Conservation (phyloP, 2,888 invertebrate genomes). For the Acrobasis repandana region DNA sequence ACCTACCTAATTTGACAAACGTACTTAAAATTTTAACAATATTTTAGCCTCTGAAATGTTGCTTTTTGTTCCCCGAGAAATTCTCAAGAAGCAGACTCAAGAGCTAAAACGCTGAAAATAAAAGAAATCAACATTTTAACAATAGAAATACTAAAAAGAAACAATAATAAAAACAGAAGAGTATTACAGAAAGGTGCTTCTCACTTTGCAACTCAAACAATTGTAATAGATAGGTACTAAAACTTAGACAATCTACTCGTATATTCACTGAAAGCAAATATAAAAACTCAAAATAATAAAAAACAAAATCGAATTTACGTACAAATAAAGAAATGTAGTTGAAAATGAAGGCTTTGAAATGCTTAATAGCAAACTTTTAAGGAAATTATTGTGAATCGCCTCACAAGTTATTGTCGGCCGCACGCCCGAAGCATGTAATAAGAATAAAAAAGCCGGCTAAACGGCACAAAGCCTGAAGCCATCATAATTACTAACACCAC, state of each 20-base stretch:
- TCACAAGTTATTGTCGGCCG: conserved; percentile 45
- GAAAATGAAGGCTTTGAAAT: conserved; percentile 13
- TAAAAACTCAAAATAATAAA: conserved; percentile 6
- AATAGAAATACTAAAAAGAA: conserved; percentile 13
- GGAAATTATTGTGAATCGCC: conserved; percentile 43
- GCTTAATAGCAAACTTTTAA: conserved; percentile 24
- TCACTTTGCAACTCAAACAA: conserved; percentile 15
- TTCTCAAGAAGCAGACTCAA: background rate
- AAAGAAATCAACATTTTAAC: conserved; percentile 14
- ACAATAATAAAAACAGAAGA: conserved; percentile 13
- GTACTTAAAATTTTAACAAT: too few species aligned
- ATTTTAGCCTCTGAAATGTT: background rate
- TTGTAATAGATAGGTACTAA: conserved; percentile 3
- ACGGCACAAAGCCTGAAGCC: conserved; percentile 45
- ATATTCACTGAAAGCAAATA: conserved; percentile 6
- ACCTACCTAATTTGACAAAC: too few species aligned
- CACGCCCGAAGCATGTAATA: conserved; percentile 43
- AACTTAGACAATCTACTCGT: conserved; percentile 8
- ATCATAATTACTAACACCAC: conserved; percentile 55
- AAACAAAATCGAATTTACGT: conserved; percentile 1
- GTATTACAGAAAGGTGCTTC: conserved; percentile 7
- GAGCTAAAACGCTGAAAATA: background rate
- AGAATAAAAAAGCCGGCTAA: conserved; percentile 51
- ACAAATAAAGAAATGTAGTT: conserved; percentile 16
- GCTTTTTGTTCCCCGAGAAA: background rate